Base-by-base conservation (phyloP, 2,113 vertebrate genomes). In the Gymnogyps californianus region DNA sequence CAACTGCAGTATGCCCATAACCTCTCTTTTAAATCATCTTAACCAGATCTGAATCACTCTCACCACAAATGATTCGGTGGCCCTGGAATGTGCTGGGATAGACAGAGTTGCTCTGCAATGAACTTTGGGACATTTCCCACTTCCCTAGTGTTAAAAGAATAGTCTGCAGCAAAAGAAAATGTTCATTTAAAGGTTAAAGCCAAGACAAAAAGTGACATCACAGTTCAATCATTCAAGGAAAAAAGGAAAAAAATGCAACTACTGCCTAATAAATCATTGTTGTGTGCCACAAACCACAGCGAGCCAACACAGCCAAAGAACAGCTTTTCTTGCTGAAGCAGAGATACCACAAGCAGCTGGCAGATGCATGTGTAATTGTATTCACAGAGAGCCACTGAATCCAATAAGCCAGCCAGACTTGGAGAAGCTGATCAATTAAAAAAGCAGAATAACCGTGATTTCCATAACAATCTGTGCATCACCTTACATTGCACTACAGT, bases 161-260 rank as follows among this genome's bases (percentile, higher is more conserved):
- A 91, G 96, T 97, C 94, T 96, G 86, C 85, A 96, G 91, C 7
- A 80, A 69, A 96, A 96, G 87, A 80, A 78, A 54, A 51, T 65
- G 6, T 38, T 75, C 72, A 94, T 90, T 83, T 61, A 91, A 94
- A 97, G 24, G 94, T 91, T 98, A 91, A 95, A 77, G 80, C 84
- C 77, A 98, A 98, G 96, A 97, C 87, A 97, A 96, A 97, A 96
- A 95, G 95, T 98, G 98, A 98, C 97, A 98, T 98, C 98, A 98
- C 95, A 95, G 89, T 96, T 97, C 95, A 98, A 95, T 98, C 97
- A 97, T 97, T 97, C 90, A 83, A 96, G 94, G 96, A 95, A 96
- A 94, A 96, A 93, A 83, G 11, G 16, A 87, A 97, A 97, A 96
- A 97, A 98, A 87, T 88, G 93, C 72, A 95, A 97, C 57, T 94